Evolutionary conservation across 2,113 vertebrate species (phyloP).

Genomic region (Heterocephalus glaber): DNA sequence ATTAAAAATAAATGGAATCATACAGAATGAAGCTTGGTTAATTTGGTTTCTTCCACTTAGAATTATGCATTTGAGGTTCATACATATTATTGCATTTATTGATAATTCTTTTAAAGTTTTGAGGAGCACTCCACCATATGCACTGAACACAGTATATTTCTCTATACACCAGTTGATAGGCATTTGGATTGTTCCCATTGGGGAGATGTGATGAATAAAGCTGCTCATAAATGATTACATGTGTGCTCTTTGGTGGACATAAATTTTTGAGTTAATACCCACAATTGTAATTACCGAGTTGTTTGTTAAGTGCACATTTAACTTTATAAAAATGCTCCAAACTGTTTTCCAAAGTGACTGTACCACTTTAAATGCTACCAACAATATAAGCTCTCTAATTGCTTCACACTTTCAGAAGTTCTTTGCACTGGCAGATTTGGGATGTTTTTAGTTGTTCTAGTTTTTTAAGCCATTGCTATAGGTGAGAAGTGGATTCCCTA

Average conservation of each 20-base stretch:
- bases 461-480: not conserved
- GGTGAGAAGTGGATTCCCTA: not conserved
- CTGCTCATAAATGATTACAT: not conserved
- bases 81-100: not conserved
- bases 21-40: not conserved
- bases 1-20: slow-evolving; percentile 22
- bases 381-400: not conserved
- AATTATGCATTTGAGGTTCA: not conserved
- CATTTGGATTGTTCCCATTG: not conserved
- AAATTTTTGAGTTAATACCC: not conserved
- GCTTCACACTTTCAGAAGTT: not conserved
- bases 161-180: not conserved
- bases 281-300: not conserved
- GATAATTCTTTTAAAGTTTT: not conserved
- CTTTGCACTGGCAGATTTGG: not conserved
- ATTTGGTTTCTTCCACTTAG: not conserved
- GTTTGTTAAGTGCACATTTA: not conserved
- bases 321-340: not conserved
- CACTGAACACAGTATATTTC: not conserved
- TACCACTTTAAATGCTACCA: not conserved
- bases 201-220: not conserved
- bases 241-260: not conserved
- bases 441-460: not conserved
- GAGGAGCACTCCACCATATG: not conserved
- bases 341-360: not conserved